Base-by-base conservation (phyloP, 2,888 invertebrate species). In the Netelia virgata region DNA sequence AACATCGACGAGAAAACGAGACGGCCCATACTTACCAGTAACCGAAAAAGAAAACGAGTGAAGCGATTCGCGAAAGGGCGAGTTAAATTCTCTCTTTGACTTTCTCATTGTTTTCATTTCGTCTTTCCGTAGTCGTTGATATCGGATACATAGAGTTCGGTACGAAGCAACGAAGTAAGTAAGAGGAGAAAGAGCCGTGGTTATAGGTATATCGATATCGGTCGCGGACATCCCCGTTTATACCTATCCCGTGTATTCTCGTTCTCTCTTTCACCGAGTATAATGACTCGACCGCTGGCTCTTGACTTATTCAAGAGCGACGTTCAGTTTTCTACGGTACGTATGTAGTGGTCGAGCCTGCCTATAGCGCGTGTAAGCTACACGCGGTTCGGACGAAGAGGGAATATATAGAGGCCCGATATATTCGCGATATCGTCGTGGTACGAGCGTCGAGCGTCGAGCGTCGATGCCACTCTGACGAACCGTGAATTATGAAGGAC, bases 281-380 rank as follows among this genome's bases (percentile, higher is more conserved):
- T 83, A 86, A 86, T 80, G 80, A 82, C 84, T 84, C 84, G 81
- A 69, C n/a, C 61, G 36, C 59, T 41, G 20, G 64, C 84, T 81
- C 68, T 28, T 84, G 81, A 84, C 81, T 84, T 84, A 84, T 84
- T 84, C 84, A 84, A 64, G 77, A 81, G 61, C 23, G 50, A 61
- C 69, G 69, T 68, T 69, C 59, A 36, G 59, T 77, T 59, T 61
- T 69, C 59, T 59, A 16, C 59, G 47, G 36, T 53, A 76, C 50
- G 16, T 41, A 55, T 36, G 28, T 57, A 43, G 69, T 61, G 59
- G 50, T 20, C 41, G 55, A 23, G 43, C 28, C 16, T 20, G n/a
- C 50, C 36, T 78, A 78, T 64, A 77, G 69, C 36, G 47, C 11
- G 41, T 43, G 23, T 61, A 43, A 28, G 28, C 57, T 68, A 28